These are phyloP conservation scores for Syngnathus floridae DNA, from an alignment of 2,113 vertebrate genomes.

Conservation along the genomic window DNA sequence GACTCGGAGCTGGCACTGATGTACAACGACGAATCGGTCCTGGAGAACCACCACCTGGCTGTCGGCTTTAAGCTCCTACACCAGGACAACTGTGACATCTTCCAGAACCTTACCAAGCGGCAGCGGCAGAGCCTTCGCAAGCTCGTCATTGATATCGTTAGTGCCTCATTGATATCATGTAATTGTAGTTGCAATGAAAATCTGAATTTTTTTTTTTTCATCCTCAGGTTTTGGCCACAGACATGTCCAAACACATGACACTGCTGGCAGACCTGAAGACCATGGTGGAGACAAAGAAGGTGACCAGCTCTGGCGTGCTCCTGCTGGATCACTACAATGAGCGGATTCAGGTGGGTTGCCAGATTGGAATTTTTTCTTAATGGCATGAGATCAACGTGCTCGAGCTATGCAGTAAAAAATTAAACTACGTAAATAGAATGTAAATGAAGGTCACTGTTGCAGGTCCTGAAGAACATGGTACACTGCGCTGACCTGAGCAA, in stretches of 20 bases:
- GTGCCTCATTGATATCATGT: neutral
- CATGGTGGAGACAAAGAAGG: constrained; percentile 93
- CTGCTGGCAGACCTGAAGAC: constrained; percentile 85
- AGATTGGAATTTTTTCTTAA: neutral
- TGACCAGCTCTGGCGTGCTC: constrained; percentile 83
- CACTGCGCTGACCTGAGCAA: constrained; percentile 90
- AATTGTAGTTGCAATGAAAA: neutral
- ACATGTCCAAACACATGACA: constrained; percentile 94
- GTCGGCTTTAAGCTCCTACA: constrained; percentile 89
- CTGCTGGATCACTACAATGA: constrained; percentile 85
- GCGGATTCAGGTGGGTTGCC: constrained; percentile 75
- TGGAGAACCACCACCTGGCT: constrained; percentile 87
- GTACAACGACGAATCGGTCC: constrained; percentile 84
- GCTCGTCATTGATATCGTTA: constrained; percentile 84
- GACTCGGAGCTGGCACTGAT: constrained; percentile 86
- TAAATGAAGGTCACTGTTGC: neutral
- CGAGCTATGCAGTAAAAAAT: neutral
- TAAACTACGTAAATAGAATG: neutral
- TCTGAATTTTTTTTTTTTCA: neutral
- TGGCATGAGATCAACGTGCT: neutral
- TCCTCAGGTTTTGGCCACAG: constrained; percentile 81
- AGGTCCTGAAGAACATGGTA: constrained; percentile 88
- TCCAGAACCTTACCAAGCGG: constrained; percentile 82
- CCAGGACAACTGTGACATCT: constrained; percentile 86
- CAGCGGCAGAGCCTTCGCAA: constrained; percentile 81